Conservation (phyloP, 1,140 invertebrate genomes). For the Rhagoletis zephyria region DNA sequence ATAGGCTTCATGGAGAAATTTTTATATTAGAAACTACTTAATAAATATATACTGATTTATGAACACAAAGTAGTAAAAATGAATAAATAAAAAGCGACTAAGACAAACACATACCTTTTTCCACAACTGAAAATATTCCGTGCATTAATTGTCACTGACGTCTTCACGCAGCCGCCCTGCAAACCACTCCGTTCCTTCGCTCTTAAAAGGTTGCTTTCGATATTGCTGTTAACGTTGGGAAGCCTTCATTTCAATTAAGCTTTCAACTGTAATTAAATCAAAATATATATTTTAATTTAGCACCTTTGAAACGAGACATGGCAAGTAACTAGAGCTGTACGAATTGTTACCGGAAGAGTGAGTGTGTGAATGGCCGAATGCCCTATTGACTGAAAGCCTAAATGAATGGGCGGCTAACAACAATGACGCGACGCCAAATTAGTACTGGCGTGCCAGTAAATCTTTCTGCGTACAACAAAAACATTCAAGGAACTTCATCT, state of each 20-base stretch:
- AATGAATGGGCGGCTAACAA: constrained; percentile 13
- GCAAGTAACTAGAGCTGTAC: not conserved
- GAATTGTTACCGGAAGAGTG: not conserved
- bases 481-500: not conserved
- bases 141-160: not conserved
- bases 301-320: not conserved
- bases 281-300: constrained; percentile 9
- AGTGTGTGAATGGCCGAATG: not conserved
- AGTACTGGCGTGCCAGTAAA: constrained; percentile 10
- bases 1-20: too few relatives aligned
- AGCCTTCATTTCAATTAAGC: constrained; percentile 32
- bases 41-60: too few relatives aligned
- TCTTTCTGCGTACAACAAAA: not conserved
- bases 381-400: not conserved
- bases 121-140: not conserved
- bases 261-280: constrained; percentile 42
- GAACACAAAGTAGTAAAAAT: too few relatives aligned
- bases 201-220: not conserved
- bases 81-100: too few relatives aligned
- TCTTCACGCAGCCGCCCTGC: not conserved
- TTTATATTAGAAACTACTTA: too few relatives aligned
- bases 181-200: not conserved
- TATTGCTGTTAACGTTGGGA: constrained; percentile 6
- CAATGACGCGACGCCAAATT: constrained; percentile 1
- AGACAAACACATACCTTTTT: not conserved